Evolutionary conservation across 2,888 invertebrate genomes (phyloP).

Genomic region (Brenthis daphne): DNA sequence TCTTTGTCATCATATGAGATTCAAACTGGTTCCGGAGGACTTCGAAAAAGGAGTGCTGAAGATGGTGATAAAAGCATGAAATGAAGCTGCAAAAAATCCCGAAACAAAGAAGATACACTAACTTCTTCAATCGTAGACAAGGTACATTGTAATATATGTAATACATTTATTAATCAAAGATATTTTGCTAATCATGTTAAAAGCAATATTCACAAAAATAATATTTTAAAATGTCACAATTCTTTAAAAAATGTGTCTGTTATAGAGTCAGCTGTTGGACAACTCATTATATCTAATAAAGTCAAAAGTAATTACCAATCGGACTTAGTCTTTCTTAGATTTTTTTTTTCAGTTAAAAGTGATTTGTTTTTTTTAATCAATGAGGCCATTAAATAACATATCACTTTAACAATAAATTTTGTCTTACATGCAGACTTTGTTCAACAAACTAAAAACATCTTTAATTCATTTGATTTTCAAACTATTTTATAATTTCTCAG

Average conservation of each 20-base stretch:
- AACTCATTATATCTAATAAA: conserved; percentile 28
- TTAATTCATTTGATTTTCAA: conserved; percentile 41
- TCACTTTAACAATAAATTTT: conserved; percentile 37
- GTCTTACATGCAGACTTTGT: conserved; percentile 39
- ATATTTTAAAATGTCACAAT: conserved; percentile 26
- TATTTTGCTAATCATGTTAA: conserved; percentile 33
- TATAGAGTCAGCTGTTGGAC: conserved; percentile 33
- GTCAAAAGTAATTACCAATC: conserved; percentile 14
- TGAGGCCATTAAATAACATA: conserved; percentile 27
- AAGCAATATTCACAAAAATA: conserved; percentile 38
- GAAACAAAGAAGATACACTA: neutral
- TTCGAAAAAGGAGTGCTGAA: no score
- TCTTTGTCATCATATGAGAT: no score
- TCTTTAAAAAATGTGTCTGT: conserved; percentile 34
- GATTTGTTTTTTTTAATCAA: conserved; percentile 20
- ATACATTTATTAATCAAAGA: conserved; percentile 23
- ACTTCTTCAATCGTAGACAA: conserved; percentile 1
- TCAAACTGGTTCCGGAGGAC: no score
- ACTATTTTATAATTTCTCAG: conserved; percentile 33
- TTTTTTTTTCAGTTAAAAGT: conserved; percentile 1
- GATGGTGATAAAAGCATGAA: no score
- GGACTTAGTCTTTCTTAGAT: neutral
- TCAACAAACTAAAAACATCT: conserved; percentile 36
- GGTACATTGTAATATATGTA: conserved; percentile 14
- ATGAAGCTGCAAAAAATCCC: neutral